A percentile compares a stretch with the other conserved stretches of the same genome.
Evolutionary conservation across 2,113 vertebrate species (phyloP).

Genomic region (Solea solea): DNA sequence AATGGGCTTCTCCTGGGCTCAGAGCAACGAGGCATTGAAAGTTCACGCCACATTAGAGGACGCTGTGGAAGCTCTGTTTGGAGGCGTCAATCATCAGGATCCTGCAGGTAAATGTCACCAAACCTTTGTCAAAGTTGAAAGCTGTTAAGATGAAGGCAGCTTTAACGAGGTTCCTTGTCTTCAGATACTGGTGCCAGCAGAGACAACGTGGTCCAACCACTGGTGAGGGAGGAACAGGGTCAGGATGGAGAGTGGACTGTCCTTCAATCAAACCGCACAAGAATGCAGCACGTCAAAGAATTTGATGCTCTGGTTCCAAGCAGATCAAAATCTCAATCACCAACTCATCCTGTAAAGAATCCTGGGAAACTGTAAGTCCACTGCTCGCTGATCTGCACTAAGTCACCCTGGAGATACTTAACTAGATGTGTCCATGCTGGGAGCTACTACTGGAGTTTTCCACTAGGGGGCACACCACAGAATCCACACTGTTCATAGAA

Average conservation of each 20-base stretch:
- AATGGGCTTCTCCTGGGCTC: constrained; percentile 77
- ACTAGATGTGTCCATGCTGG: background rate
- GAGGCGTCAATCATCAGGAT: background rate
- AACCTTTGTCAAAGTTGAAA: background rate
- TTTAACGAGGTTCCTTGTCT: background rate
- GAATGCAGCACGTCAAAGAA: constrained; percentile 26
- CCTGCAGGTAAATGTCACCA: constrained; percentile 21
- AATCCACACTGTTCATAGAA: background rate
- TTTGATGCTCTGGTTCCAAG: background rate
- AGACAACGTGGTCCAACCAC: rapidly evolving
- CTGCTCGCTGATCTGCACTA: too few species aligned
- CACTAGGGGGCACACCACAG: background rate
- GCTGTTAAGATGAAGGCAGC: background rate
- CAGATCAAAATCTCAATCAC: constrained; percentile 31
- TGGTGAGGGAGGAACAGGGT: background rate
- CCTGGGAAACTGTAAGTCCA: constrained; percentile 45
- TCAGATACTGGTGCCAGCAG: constrained; percentile 6
- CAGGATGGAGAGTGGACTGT: constrained; percentile 46
- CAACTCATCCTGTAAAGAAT: background rate
- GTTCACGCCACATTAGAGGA: constrained; percentile 71
- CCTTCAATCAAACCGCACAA: background rate
- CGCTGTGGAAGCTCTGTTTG: constrained; percentile 72
- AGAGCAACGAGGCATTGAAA: constrained; percentile 77
- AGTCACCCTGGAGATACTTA: too few species aligned
- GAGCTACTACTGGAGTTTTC: background rate